A percentile compares a stretch with the other conserved stretches of the same genome.
Evolutionary conservation across 2,113 vertebrate species (phyloP).

Genomic region (Phasianus colchicus): DNA sequence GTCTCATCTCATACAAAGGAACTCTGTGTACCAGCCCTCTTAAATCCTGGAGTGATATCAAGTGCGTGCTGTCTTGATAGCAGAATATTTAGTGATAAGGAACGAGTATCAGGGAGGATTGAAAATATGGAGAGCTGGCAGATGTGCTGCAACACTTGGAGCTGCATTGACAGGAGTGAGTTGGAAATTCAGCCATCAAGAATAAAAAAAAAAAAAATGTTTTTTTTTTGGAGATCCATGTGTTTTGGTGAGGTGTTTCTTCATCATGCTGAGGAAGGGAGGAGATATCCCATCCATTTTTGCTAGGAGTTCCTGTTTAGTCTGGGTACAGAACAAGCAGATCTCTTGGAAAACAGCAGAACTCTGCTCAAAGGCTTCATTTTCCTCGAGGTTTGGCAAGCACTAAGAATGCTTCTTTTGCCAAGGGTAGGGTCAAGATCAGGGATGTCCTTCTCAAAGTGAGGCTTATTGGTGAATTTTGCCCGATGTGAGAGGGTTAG

Average conservation of each 20-base stretch:
- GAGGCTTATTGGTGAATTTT: neutral
- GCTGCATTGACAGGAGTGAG: neutral
- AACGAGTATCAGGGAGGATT: neutral
- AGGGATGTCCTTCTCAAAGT: neutral
- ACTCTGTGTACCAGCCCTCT: constrained; percentile 51
- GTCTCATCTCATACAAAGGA: constrained; percentile 63
- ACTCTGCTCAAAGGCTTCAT: rapidly evolving
- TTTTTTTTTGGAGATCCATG: neutral
- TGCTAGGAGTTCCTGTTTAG: neutral
- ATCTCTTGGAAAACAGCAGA: neutral
- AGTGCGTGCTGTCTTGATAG: constrained; percentile 52
- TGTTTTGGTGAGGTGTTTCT: neutral
- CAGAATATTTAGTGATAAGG: constrained; percentile 61
- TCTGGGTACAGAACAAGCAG: rapidly evolving
- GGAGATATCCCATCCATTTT: neutral
- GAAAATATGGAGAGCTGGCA: constrained; percentile 38
- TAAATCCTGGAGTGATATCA: constrained; percentile 65
- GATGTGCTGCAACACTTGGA: constrained; percentile 33
- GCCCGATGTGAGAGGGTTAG: rapidly evolving
- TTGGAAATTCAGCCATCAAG: neutral
- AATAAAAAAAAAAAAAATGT: neutral
- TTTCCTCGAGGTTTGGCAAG: neutral
- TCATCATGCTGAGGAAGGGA: neutral
- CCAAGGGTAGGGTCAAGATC: neutral
- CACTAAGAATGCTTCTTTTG: neutral